Conservation (phyloP, 2,113 vertebrate genomes). For the Hassar affinis region DNA sequence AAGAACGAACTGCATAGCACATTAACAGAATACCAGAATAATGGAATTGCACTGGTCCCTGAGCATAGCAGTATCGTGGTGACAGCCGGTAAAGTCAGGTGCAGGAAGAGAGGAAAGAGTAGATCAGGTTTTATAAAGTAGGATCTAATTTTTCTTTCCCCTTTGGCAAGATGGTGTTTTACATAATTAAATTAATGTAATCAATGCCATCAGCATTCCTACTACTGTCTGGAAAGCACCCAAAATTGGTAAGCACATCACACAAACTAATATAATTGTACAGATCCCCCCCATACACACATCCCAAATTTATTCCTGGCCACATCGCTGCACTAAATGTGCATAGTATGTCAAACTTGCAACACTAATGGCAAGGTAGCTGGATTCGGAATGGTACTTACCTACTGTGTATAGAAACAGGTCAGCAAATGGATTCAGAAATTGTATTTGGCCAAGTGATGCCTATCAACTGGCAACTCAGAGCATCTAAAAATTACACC, state of each 20-base stretch:
- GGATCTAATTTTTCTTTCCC: background rate
- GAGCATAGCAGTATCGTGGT: background rate
- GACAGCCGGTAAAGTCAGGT: background rate
- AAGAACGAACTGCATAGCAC: background rate
- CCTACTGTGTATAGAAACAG: background rate
- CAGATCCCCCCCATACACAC: too few species aligned
- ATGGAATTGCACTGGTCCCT: background rate
- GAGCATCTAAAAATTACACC: background rate
- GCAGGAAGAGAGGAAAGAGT: background rate
- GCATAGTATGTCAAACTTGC: background rate
- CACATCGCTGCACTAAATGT: background rate
- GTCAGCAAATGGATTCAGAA: background rate
- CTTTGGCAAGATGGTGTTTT: background rate
- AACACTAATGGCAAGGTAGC: background rate
- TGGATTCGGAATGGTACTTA: background rate
- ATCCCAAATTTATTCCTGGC: background rate
- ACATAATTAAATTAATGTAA: background rate
- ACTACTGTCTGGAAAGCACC: background rate
- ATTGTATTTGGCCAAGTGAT: background rate
- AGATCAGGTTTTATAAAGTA: background rate
- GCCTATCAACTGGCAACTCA: background rate
- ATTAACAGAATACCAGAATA: background rate
- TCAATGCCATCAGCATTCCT: background rate
- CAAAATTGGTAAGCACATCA: background rate
- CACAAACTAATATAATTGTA: background rate